Base-by-base conservation (phyloP, 1,140 invertebrate genomes). In the Drosophila mayri region DNA sequence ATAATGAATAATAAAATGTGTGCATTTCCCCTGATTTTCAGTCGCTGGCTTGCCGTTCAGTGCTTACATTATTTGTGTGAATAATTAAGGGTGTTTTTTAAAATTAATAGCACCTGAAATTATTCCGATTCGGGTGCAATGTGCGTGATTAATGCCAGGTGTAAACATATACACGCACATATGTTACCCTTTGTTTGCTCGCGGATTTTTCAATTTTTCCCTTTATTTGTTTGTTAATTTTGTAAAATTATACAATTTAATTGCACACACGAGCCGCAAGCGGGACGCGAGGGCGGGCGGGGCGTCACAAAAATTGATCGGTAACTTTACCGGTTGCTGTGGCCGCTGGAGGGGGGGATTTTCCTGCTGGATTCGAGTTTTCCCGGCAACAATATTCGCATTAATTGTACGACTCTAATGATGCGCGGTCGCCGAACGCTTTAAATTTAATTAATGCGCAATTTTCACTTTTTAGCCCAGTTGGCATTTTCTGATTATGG, bases 171-270 rank as follows among this genome's bases (percentile, higher is more conserved):
- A 64, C 47, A 72, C 28, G 12, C 55, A 50, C 74, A 66, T 74
- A 60, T 85, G 73, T 64, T 76, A 81, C 58, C 61, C 82, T 47
- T 75, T 75, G 83, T 59, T 71, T 52, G 75, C 40, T 41, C 44
- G 62, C 40, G 63, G 63, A 79, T 79, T 82, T 86, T 82, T 62
- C 66, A 72, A 67, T 67, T 76, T 76, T 76, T 66, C 72, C 66
- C 52, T 59, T 60, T 76, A 73, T 76, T 77, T 76, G 71, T 77
- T 88, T 83, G 76, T 87, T 83, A 79, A 87, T 83, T 88, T 88
- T 88, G 80, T 78, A 88, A 87, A 80, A 84, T 88, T 78, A 88
- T 87, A 84, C 80, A 87, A 87, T 87, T 87, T 84, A 87, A 87
- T 87, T 88, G 84, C 64, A 80, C 67, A 73, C 72, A 65, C 76